Evolutionary conservation across 2,888 invertebrate species (phyloP).

Genomic region (Norana najaformis): DNA sequence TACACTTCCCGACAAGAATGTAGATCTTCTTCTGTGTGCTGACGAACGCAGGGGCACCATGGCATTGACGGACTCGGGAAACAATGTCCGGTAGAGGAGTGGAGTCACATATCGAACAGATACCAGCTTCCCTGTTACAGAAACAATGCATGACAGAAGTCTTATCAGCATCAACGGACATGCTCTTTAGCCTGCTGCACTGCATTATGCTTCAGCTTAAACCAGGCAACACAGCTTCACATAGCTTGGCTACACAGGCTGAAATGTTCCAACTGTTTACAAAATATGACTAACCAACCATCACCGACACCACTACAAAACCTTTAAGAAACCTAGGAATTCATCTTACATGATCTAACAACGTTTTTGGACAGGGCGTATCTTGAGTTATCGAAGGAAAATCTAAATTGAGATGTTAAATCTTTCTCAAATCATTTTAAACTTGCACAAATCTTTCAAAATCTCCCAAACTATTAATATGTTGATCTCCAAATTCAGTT

Average conservation of each 20-base stretch:
- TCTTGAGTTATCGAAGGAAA: too few species aligned
- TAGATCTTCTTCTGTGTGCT: conserved; percentile 49
- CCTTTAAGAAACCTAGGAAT: background rate
- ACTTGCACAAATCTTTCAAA: too few species aligned
- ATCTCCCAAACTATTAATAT: background rate
- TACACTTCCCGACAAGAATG: background rate
- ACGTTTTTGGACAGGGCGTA: too few species aligned
- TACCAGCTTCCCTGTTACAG: conserved; percentile 73
- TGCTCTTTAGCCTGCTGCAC: too few species aligned
- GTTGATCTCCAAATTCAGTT: background rate
- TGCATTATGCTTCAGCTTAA: too few species aligned
- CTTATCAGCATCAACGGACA: background rate
- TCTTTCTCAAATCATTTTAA: too few species aligned
- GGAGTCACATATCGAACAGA: conserved; percentile 90
- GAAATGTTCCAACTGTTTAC: background rate
- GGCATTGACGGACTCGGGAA: conserved; percentile 68
- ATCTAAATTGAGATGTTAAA: too few species aligned
- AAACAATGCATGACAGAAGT: background rate
- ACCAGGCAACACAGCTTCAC: background rate
- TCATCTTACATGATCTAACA: too few species aligned
- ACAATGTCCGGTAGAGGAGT: conserved; percentile 77
- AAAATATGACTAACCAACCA: background rate
- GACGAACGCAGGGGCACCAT: conserved; percentile 54
- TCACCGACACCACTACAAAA: background rate
- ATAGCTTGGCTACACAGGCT: background rate